phyloP scores from a whole-genome alignment of 2,797 vertebrate genomes.

The Thalassophryne amazonica region DNA sequence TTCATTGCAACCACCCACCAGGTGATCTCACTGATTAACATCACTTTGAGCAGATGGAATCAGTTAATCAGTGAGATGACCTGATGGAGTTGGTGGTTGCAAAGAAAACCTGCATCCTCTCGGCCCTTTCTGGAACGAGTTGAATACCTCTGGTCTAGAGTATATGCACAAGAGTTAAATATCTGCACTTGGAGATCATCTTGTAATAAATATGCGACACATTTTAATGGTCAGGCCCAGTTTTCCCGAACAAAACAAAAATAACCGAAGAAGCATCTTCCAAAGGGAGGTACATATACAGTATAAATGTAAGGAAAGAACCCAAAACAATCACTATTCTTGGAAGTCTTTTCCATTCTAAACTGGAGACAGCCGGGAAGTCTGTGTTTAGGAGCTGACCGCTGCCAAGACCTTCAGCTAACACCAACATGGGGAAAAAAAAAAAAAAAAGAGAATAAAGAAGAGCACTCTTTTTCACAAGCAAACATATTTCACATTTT shows the following conservation, averaged over 20 bases:
- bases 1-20: no score
- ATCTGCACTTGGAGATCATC: no score
- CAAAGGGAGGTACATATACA: background rate
- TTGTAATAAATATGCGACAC: no score
- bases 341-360: slow-evolving; percentile 19
- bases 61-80: no score
- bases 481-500: slow-evolving; percentile 76
- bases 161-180: no score
- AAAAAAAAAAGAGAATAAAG: slow-evolving; percentile 57
- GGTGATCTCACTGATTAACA: no score
- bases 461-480: slow-evolving; percentile 35
- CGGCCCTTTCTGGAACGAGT: no score
- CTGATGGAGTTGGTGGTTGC: no score
- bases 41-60: no score
- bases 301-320: slow-evolving; percentile 22
- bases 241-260: background rate
- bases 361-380: slow-evolving; percentile 29
- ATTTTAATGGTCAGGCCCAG: background rate
- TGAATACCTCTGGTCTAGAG: no score
- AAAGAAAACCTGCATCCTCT: no score
- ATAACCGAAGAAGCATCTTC: background rate
- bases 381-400: slow-evolving; percentile 24
- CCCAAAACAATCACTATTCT: slow-evolving; percentile 39
- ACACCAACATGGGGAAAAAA: slow-evolving; percentile 64
- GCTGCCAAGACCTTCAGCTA: slow-evolving; percentile 54